A percentile compares a stretch with the other conserved stretches of the same genome.
Evolutionary conservation across 1,140 invertebrate genomes (phyloP).

Genomic region (Dermatophagoides farinae): DNA sequence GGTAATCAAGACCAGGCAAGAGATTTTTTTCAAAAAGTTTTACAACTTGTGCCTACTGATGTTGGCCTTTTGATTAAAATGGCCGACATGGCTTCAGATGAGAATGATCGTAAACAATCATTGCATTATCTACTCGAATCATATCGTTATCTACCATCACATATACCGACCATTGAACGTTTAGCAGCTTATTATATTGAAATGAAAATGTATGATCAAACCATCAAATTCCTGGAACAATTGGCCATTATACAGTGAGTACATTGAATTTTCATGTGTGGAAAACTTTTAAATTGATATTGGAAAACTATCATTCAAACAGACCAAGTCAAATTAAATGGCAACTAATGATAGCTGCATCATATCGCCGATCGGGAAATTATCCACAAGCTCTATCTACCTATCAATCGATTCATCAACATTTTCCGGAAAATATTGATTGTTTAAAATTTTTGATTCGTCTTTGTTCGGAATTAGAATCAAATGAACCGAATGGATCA

Average conservation of each 20-base stretch:
- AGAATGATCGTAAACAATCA: conserved; percentile 72
- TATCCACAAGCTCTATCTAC: conserved; percentile 57
- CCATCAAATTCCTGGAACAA: conserved; percentile 64
- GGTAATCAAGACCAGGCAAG: conserved; percentile 52
- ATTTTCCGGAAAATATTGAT: conserved; percentile 65
- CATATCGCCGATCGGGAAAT: conserved; percentile 56
- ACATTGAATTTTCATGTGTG: too few relatives aligned
- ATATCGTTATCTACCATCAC: conserved; percentile 68
- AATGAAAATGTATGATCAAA: conserved; percentile 70
- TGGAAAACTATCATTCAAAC: not conserved
- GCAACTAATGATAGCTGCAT: conserved; percentile 61
- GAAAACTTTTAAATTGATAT: not conserved
- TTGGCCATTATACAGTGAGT: conserved; percentile 58
- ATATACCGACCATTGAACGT: conserved; percentile 73
- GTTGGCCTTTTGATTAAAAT: conserved; percentile 56
- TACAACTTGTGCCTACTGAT: conserved; percentile 63
- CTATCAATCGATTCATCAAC: conserved; percentile 51
- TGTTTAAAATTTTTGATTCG: conserved; percentile 65
- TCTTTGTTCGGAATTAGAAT: conserved; percentile 54
- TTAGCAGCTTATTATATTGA: conserved; percentile 76
- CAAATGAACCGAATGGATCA: conserved; percentile 35
- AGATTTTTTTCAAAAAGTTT: conserved; percentile 52
- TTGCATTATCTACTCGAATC: conserved; percentile 79
- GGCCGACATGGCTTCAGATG: conserved; percentile 58
- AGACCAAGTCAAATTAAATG: conserved; percentile 59